These are phyloP conservation scores for Rhodinocichla rosea DNA, from an alignment of 2,113 vertebrate species.

Conservation along the genomic window DNA sequence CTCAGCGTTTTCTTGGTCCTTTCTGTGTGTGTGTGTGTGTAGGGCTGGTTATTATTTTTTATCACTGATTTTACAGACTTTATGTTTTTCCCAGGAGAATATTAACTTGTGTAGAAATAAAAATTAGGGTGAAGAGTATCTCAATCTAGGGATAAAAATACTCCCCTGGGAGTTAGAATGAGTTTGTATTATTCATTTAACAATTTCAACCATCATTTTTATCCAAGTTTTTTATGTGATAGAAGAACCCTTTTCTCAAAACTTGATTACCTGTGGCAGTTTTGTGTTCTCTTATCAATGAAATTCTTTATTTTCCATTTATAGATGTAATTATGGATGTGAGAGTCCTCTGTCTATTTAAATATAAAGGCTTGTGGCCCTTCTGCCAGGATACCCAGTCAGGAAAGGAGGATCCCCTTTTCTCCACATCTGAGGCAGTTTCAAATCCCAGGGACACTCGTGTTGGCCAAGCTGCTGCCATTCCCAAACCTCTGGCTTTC, in stretches of 20 bases:
- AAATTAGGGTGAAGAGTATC: not conserved
- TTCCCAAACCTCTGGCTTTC: not conserved
- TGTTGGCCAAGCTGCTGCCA: not conserved
- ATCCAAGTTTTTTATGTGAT: not conserved
- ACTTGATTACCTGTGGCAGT: accelerated
- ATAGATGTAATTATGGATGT: too few relatives aligned
- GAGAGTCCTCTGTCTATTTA: not conserved
- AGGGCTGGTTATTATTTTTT: not conserved
- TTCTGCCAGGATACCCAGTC: not conserved
- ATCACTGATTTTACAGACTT: not conserved
- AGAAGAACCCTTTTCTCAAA: not conserved
- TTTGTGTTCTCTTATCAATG: not conserved
- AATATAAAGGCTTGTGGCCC: not conserved
- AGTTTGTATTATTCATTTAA: not conserved
- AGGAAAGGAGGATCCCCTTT: not conserved
- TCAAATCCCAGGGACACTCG: accelerated
- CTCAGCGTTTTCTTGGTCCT: not conserved
- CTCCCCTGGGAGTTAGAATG: not conserved
- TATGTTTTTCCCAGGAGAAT: not conserved
- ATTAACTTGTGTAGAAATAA: not conserved
- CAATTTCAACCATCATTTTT: not conserved
- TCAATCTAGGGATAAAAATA: not conserved
- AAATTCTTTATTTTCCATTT: not conserved
- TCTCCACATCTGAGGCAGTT: not conserved
- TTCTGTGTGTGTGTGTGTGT: not conserved